Evolutionary conservation across 92 coral and sea anemone species (phyloP).

Genomic region (Zoanthus solanderi): DNA sequence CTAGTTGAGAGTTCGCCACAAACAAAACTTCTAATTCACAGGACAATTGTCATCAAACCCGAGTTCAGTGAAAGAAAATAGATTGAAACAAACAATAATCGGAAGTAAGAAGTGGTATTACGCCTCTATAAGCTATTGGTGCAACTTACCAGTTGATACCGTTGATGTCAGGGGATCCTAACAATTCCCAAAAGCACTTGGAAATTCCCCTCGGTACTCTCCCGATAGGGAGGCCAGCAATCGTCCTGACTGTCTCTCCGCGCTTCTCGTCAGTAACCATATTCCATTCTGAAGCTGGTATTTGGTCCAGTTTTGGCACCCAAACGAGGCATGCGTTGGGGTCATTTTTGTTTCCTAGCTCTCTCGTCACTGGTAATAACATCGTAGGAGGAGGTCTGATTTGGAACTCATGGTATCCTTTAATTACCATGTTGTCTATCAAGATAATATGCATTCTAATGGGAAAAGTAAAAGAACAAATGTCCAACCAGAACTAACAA

Average conservation of each 20-base stretch:
- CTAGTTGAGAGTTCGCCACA: neutral
- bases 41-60: neutral
- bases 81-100: neutral
- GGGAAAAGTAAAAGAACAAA: neutral
- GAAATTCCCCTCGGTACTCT: slow-evolving; percentile 55
- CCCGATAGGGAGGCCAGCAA: slow-evolving; percentile 71
- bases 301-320: slow-evolving; percentile 58
- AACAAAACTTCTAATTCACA: neutral
- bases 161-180: slow-evolving; percentile 11
- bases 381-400: neutral
- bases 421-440: slow-evolving; percentile 5
- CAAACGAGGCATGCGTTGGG: slow-evolving; percentile 53
- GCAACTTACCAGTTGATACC: slow-evolving; percentile 24
- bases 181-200: slow-evolving; percentile 51
- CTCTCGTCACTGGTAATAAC: slow-evolving; percentile 55
- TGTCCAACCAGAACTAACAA: neutral
- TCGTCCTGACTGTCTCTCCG: slow-evolving; percentile 61
- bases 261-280: slow-evolving; percentile 54
- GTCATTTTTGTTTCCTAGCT: slow-evolving; percentile 57
- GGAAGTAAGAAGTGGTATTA: neutral
- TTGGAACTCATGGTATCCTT: slow-evolving; percentile 26
- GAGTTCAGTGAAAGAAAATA: neutral
- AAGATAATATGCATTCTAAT: neutral
- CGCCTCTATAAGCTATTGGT: neutral
- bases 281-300: slow-evolving; percentile 40